Base-by-base conservation (phyloP, 2,888 invertebrate species). In the Automeris io region DNA sequence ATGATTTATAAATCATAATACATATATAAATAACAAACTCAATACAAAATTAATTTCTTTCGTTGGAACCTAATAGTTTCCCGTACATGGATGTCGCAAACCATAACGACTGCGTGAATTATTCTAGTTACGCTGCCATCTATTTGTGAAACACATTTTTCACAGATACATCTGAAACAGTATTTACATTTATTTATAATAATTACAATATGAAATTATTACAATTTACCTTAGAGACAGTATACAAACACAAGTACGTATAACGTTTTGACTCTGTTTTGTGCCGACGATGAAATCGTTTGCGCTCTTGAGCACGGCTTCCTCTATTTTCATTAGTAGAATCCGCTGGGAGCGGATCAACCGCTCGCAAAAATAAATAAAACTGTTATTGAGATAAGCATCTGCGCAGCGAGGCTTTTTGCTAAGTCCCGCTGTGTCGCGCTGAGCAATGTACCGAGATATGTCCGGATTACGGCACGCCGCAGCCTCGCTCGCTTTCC, bases 321-420 rank as follows among this genome's bases (percentile, higher is more conserved):
- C 63, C 70, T 77, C 77, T 71, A 77, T 82, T 85, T 80, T 83
- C 83, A 81, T 83, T 81, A 80, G 70, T 64, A 61, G 61, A 65
- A 70, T 74, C 81, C 78, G 59, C 69, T 49, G 79, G 73, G 75
- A 74, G 74, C 47, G 80, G 83, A 83, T 83, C 80, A 81, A 71
- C 47, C 73, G 74, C 74, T 75, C 70, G 78, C 78, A 83, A 83
- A 85, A 85, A 86, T 85, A 86, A 85, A 85, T 85, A 86, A 86
- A 85, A 85, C 81, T 85, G 85, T 85, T 86, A 85, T 85, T 85
- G 85, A 79, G 86, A 83, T 83, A 85, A 85, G 78, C 83, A 83
- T 85, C 83, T 85, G 83, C 78, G 69, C 71, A 63, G 70, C 67
- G 70, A 71, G 82, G 82, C 80, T 82, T 82, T 82, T 59, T 76